Conservation (phyloP, 2,797 vertebrate species). For the Halcyon leucocephala region DNA sequence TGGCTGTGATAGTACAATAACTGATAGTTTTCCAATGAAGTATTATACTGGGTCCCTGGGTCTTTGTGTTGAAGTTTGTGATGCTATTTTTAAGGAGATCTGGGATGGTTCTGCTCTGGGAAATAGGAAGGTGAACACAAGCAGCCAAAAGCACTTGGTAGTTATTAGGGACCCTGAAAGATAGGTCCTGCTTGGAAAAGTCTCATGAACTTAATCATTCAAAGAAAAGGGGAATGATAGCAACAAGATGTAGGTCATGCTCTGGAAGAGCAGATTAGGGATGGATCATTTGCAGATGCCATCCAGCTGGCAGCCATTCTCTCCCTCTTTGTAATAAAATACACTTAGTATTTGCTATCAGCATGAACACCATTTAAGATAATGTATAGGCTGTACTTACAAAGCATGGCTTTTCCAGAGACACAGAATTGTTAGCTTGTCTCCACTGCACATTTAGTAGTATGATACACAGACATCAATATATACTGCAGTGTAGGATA, state of each 20-base stretch:
- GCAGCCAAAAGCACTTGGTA: background rate
- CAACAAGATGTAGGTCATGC: background rate
- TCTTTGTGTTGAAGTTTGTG: background rate
- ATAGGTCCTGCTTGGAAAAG: background rate
- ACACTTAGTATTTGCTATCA: background rate
- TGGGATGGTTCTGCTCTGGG: background rate
- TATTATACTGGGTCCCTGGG: rapidly evolving
- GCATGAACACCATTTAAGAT: background rate
- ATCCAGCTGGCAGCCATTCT: background rate
- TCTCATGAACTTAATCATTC: background rate
- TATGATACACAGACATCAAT: background rate
- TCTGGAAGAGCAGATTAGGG: conserved; percentile 18
- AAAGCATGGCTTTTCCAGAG: background rate
- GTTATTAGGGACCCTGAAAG: background rate
- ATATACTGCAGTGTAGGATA: background rate
- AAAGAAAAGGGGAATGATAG: background rate
- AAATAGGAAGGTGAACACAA: background rate
- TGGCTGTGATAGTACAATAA: background rate
- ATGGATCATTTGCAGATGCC: conserved; percentile 1
- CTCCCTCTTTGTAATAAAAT: background rate
- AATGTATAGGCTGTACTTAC: background rate
- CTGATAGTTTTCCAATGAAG: background rate
- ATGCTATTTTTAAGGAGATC: background rate
- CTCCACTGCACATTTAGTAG: background rate
- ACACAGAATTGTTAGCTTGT: background rate